Conservation (phyloP, 2,113 vertebrate genomes). For the Salvator merianae region DNA sequence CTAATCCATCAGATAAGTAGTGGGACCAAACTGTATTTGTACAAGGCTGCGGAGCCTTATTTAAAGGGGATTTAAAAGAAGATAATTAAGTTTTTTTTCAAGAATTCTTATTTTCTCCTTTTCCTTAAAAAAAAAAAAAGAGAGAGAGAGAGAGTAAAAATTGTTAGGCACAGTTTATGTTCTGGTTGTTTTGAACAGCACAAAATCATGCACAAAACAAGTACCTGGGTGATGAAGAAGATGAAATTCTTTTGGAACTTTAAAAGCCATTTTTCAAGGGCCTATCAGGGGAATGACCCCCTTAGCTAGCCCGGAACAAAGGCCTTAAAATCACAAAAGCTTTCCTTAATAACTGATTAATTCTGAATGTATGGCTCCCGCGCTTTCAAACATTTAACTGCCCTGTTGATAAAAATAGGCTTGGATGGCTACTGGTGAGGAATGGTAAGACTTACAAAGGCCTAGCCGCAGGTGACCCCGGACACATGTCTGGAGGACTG, state of each 20-base stretch:
- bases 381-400: not conserved
- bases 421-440: not conserved
- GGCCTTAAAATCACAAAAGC: conserved; percentile 30
- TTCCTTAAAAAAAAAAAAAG: conserved; percentile 25
- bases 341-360: not conserved
- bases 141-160: too few species aligned
- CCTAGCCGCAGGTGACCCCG: not conserved
- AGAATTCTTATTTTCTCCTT: conserved; percentile 33
- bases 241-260: conserved; percentile 28
- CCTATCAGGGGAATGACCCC: not conserved
- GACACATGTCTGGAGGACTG: not conserved
- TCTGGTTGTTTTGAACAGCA: conserved; percentile 20
- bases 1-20: conserved; percentile 64
- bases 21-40: conserved; percentile 57
- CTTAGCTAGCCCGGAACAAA: conserved; percentile 43
- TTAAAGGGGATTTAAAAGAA: conserved; percentile 66
- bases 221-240: conserved; percentile 18
- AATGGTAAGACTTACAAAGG: not conserved
- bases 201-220: not conserved
- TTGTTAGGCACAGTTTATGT: not conserved
- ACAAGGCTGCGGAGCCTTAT: conserved; percentile 53
- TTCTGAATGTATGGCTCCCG: not conserved
- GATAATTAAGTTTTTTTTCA: conserved; percentile 60
- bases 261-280: conserved; percentile 31
- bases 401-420: not conserved